A percentile compares a stretch with the other conserved stretches of the same genome.
These are phyloP conservation scores for Chromis chromis DNA, from an alignment of 2,797 vertebrate genomes.

Conservation along the genomic window DNA sequence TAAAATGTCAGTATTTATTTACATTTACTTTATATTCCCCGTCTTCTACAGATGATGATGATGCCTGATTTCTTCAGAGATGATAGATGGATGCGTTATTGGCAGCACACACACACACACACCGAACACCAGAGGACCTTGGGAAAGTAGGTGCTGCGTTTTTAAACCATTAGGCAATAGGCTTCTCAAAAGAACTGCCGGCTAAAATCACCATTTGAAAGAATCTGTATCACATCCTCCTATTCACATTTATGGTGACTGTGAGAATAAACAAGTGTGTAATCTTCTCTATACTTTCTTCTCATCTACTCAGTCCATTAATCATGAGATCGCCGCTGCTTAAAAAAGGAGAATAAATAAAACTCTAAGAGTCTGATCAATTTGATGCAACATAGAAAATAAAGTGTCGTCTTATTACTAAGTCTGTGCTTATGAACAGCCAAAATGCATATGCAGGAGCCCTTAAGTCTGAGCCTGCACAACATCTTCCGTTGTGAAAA, in stretches of 20 bases:
- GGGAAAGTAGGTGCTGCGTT: constrained; percentile 37
- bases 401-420: background rate
- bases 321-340: constrained; percentile 19
- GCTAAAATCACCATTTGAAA: constrained; percentile 48
- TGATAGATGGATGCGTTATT: constrained; percentile 22
- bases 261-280: constrained; percentile 60
- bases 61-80: constrained; percentile 24
- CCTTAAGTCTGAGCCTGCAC: constrained; percentile 12
- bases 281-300: constrained; percentile 23
- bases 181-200: constrained; percentile 53
- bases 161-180: constrained; percentile 57
- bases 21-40: background rate
- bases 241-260: constrained; percentile 64
- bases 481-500: constrained; percentile 20
- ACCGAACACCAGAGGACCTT: constrained; percentile 29
- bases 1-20: constrained; percentile 42
- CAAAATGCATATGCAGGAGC: background rate
- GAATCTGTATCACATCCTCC: constrained; percentile 56
- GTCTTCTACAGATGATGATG: constrained; percentile 27
- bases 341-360: constrained; percentile 7
- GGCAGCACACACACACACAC: background rate
- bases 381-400: constrained; percentile 19
- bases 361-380: constrained; percentile 4
- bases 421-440: background rate
- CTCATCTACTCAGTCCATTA: constrained; percentile 29